These are phyloP conservation scores for Acromyrmex echinatior DNA, from an alignment of 1,140 invertebrate species.

Conservation along the genomic window DNA sequence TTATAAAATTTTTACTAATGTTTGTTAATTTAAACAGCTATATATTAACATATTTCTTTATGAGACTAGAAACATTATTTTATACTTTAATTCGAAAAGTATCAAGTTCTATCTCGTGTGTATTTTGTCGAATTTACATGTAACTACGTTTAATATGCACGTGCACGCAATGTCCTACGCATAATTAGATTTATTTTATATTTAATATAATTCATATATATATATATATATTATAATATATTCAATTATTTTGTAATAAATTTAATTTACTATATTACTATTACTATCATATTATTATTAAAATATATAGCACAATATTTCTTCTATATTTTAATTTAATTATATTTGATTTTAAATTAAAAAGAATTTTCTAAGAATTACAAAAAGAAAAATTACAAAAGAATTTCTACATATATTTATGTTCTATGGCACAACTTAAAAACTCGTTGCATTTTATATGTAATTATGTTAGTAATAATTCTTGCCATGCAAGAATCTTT, in stretches of 20 bases:
- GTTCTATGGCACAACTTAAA: conserved; percentile 14
- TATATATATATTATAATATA: neutral
- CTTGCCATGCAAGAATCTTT: conserved; percentile 24
- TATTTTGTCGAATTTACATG: neutral
- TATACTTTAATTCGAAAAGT: conserved; percentile 53
- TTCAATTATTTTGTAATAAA: conserved; percentile 3
- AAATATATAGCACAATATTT: neutral
- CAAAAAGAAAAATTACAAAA: neutral
- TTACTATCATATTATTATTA: neutral
- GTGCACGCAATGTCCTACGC: neutral
- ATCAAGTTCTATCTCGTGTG: conserved; percentile 14
- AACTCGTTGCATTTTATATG: conserved; percentile 16
- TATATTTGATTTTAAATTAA: conserved; percentile 6
- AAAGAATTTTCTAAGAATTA: conserved; percentile 21
- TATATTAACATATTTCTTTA: neutral
- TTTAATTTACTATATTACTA: neutral
- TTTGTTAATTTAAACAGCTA: neutral
- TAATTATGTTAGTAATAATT: conserved; percentile 7
- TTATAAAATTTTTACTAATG: conserved; percentile 19
- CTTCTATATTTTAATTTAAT: conserved; percentile 9
- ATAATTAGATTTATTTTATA: conserved; percentile 3
- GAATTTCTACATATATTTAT: neutral
- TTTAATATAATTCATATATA: neutral
- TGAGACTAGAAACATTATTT: conserved; percentile 56
- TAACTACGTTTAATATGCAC: conserved; percentile 22